A percentile compares a stretch with the other conserved stretches of the same genome.
These are phyloP conservation scores for Agrotis puta DNA, from an alignment of 2,888 invertebrate species.

Conservation along the genomic window DNA sequence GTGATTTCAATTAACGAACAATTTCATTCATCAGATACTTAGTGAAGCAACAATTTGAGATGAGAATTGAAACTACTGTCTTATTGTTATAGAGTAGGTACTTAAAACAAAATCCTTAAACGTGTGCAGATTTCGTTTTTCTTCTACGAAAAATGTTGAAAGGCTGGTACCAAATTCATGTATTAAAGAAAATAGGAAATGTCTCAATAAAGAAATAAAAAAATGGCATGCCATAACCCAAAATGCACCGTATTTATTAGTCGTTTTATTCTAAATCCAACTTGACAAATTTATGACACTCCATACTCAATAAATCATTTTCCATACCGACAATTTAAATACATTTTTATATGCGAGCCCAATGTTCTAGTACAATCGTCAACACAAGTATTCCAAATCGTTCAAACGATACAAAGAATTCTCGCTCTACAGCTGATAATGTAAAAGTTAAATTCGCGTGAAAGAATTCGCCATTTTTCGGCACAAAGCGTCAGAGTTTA, in stretches of 20 bases:
- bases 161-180: neutral
- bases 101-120: too few relatives aligned
- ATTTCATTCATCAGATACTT: neutral
- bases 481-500: conserved; percentile 67
- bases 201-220: conserved; percentile 42
- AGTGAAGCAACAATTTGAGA: too few relatives aligned
- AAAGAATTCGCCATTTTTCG: conserved; percentile 36
- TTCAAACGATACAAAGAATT: conserved; percentile 51
- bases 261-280: conserved; percentile 83
- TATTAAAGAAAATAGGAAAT: conserved; percentile 35
- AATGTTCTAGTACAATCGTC: conserved; percentile 77
- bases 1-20: neutral
- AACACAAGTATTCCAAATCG: conserved; percentile 61
- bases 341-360: conserved; percentile 90
- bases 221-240: conserved; percentile 28
- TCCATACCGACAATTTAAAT: conserved; percentile 88
- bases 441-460: conserved; percentile 42
- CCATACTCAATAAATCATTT: conserved; percentile 87
- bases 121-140: neutral
- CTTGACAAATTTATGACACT: conserved; percentile 90
- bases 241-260: conserved; percentile 80
- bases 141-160: neutral
- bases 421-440: conserved; percentile 36
- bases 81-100: too few relatives aligned
- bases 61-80: too few relatives aligned